Percentiles rank a stretch among this genome's conserved stretches.
Conservation (phyloP, 2,113 vertebrate species). For the Sminthopsis crassicaudata region DNA sequence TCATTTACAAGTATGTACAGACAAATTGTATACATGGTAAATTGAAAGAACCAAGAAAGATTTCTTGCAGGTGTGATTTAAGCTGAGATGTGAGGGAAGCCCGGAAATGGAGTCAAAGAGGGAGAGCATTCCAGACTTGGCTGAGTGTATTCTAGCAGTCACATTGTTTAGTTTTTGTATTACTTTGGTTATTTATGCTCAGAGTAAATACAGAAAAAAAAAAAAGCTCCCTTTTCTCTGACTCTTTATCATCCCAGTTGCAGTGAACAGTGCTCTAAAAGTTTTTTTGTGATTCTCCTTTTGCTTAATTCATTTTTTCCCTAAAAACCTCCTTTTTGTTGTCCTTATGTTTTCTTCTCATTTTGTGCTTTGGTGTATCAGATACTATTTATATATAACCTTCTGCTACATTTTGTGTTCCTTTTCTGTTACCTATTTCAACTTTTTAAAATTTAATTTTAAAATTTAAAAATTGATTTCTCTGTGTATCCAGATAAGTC, state of each 20-base stretch:
- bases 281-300: background rate
- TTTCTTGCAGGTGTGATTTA: background rate
- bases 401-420: background rate
- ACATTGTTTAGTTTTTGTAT: background rate
- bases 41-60: background rate
- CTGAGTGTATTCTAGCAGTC: background rate
- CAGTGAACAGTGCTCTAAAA: background rate
- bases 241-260: background rate
- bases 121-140: background rate
- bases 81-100: background rate
- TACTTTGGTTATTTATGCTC: background rate
- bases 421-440: background rate
- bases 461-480: background rate
- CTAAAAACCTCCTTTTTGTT: background rate
- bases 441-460: background rate
- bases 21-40: background rate
- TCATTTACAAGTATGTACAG: background rate
- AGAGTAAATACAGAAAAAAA: background rate
- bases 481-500: background rate
- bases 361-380: background rate
- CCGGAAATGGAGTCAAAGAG: background rate
- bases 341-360: background rate
- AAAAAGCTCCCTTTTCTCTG: background rate
- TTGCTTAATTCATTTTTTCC: background rate
- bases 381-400: background rate